These are phyloP conservation scores for Triplophysa bombifrons DNA, from an alignment of 2,797 vertebrate genomes.

Conservation along the genomic window DNA sequence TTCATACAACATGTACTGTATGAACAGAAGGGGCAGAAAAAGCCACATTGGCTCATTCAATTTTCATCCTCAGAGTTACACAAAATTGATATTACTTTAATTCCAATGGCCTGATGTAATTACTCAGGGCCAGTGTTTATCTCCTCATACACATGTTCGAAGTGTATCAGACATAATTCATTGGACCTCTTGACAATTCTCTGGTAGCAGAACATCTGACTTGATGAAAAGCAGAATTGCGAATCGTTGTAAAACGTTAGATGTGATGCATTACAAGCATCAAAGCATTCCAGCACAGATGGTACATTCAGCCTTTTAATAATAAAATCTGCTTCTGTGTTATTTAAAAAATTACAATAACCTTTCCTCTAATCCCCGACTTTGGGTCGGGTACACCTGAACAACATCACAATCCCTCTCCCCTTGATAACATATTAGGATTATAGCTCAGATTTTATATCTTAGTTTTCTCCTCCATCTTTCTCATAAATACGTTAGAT, in stretches of 20 bases:
- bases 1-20: constrained; percentile 8
- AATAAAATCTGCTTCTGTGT: constrained; percentile 92
- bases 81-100: constrained; percentile 49
- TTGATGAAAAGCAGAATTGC: constrained; percentile 51
- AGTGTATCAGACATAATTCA: constrained; percentile 49
- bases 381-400: constrained; percentile 90
- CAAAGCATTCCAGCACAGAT: constrained; percentile 71
- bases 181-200: constrained; percentile 53
- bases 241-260: constrained; percentile 60
- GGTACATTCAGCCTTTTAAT: constrained; percentile 76
- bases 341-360: constrained; percentile 85
- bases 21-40: neutral
- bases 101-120: constrained; percentile 51
- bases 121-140: constrained; percentile 39
- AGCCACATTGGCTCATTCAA: constrained; percentile 5
- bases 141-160: constrained; percentile 50
- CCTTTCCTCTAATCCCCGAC: constrained; percentile 83
- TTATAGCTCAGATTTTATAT: constrained; percentile 80
- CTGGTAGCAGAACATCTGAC: constrained; percentile 46
- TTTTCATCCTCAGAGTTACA: constrained; percentile 34
- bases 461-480: constrained; percentile 58
- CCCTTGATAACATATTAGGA: constrained; percentile 84
- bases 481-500: constrained; percentile 83
- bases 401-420: constrained; percentile 73
- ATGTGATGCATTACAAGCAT: constrained; percentile 61